Evolutionary conservation across 2,888 invertebrate genomes (phyloP).

Genomic region (Julus scandinavius): DNA sequence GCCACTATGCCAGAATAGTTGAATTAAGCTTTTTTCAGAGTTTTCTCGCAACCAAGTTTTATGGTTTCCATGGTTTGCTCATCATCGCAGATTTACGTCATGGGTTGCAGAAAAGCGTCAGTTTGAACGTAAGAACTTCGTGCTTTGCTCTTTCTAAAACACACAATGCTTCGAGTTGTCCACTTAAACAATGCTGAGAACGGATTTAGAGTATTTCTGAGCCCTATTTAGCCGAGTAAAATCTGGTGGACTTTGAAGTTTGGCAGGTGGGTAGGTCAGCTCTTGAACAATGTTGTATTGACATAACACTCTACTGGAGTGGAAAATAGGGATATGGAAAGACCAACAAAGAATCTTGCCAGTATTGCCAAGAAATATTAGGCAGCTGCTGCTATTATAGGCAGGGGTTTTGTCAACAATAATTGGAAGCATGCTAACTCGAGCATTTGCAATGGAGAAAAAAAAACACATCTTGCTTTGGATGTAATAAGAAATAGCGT

Average conservation of each 20-base stretch:
- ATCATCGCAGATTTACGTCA: not conserved
- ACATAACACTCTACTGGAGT: not conserved
- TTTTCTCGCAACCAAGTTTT: not conserved
- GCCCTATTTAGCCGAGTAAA: not conserved
- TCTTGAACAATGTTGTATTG: not conserved
- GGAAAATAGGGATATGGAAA: no score
- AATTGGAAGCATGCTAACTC: not conserved
- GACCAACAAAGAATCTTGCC: not conserved
- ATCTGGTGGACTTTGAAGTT: not conserved
- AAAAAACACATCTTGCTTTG: not conserved
- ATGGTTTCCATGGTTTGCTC: not conserved
- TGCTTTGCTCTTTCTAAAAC: no score
- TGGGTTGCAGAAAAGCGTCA: not conserved
- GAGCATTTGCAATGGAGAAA: not conserved
- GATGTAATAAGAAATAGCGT: slow-evolving; percentile 10
- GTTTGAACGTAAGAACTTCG: no score
- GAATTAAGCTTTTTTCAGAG: not conserved
- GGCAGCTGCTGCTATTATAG: not conserved
- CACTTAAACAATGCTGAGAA: not conserved
- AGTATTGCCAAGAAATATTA: not conserved
- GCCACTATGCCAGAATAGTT: not conserved
- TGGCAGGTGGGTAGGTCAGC: not conserved
- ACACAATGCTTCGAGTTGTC: not conserved
- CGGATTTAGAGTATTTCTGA: not conserved
- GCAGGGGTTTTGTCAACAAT: not conserved